Base-by-base conservation (phyloP, 1,140 invertebrate species). In the Chironomus tepperi region DNA sequence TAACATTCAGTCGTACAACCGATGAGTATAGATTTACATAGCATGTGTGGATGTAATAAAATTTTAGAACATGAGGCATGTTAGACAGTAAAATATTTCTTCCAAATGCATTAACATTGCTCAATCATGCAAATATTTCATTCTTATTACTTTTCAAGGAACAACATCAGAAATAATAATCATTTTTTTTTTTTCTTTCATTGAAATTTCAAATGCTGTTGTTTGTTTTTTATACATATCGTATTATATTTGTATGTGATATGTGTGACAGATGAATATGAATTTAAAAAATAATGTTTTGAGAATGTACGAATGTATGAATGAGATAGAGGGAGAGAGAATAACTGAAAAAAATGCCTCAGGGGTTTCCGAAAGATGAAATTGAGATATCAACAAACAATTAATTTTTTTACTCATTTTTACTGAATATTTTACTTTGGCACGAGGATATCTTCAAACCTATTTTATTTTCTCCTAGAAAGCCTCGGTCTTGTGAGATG, bases 91-190 rank as follows among this genome's bases (percentile, higher is more conserved):
- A 70, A 70, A 18, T 70, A 70, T 70, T 19, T 70, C 10, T 70
- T 70, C 65, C 16, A 70, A 70, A 70, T 18, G 65, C 65, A 70
- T 70, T 70, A 70, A 70, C 65, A 70, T 70, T 70, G 65, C 10
- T 70, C 65, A 70, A 70, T 70, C 16, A 70, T 70, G 65, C 65
- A 70, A 70, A 70, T 70, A 70, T 70, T 57, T 70, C 19, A 19
- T 12, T 19, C 24, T 34, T 70, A 18, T 70, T 70, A 12, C 18
- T 67, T 18, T 67, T 18, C 43, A 10, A 10, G 24, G 24, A 34
- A 57, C n/a, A 57, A 15, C 43, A 15, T 12, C 47, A 57, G n/a
- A 57, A 57, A 34, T 34, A 34, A 34, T 34, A 34, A n/a, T 57
- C 12, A 12, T 57, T 57, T n/a, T 57, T 57, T 57, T 57, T n/a